A percentile compares a stretch with the other conserved stretches of the same genome.
Conservation (phyloP, 2,113 vertebrate species). For the Columbina picui region DNA sequence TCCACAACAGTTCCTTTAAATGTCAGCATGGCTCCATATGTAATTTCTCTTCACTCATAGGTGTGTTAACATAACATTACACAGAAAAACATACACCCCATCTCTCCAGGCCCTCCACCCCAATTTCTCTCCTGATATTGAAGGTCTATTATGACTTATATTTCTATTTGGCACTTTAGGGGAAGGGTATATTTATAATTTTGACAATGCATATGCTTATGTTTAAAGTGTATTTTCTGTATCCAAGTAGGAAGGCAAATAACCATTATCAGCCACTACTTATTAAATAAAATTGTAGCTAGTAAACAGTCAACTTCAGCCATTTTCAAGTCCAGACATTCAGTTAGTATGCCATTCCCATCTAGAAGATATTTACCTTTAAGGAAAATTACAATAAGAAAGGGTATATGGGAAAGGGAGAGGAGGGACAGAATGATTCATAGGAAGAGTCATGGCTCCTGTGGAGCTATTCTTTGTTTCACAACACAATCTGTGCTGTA, state of each 20-base stretch:
- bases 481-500: background rate
- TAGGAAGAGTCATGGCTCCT: slow-evolving; percentile 19
- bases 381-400: slow-evolving; percentile 18
- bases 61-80: background rate
- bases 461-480: slow-evolving; percentile 50
- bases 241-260: slow-evolving; percentile 7
- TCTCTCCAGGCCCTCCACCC: background rate
- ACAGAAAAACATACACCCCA: background rate
- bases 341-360: background rate
- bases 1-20: background rate
- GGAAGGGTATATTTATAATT: slow-evolving; percentile 9
- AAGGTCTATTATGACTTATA: background rate
- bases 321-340: slow-evolving; percentile 2
- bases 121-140: background rate
- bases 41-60: background rate
- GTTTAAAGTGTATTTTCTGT: slow-evolving; percentile 42
- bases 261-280: slow-evolving; percentile 24
- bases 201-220: slow-evolving; percentile 7
- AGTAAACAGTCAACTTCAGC: slow-evolving; percentile 9
- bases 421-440: background rate
- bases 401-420: background rate
- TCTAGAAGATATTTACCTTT: background rate
- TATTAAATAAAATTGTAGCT: slow-evolving; percentile 55
- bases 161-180: background rate
- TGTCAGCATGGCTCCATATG: background rate